These are phyloP conservation scores for Tachuris rubrigastra DNA, from an alignment of 2,113 vertebrate species.

Conservation along the genomic window DNA sequence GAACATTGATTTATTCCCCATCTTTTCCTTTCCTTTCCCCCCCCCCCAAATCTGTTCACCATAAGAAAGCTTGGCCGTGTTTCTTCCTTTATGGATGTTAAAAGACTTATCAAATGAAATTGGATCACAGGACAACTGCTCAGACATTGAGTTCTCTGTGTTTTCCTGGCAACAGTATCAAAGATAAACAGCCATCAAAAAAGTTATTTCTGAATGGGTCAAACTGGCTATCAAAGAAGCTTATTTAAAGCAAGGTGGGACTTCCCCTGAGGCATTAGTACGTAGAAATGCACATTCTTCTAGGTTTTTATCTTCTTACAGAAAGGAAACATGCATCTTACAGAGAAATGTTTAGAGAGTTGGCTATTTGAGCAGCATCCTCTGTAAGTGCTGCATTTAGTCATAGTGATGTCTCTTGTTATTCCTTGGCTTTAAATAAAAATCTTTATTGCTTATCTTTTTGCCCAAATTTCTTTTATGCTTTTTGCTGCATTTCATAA, in stretches of 20 bases:
- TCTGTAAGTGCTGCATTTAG: background rate
- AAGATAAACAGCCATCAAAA: slow-evolving; percentile 44
- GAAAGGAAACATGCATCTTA: background rate
- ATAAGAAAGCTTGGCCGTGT: background rate
- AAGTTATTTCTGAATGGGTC: slow-evolving; percentile 47
- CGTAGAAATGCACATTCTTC: background rate
- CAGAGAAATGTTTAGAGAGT: background rate
- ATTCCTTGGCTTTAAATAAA: background rate
- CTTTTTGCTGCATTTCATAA: background rate
- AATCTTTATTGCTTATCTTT: background rate
- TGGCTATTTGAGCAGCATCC: background rate
- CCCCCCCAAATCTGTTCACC: background rate
- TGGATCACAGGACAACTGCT: slow-evolving; percentile 24
- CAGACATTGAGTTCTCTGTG: background rate
- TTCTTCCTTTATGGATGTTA: background rate
- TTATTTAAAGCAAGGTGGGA: slow-evolving; percentile 20
- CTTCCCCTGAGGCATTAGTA: slow-evolving; percentile 14
- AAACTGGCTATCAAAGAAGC: slow-evolving; percentile 21
- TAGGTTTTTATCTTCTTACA: slow-evolving; percentile 18
- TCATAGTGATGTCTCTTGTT: background rate
- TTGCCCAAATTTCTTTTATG: background rate
- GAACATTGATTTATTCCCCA: background rate
- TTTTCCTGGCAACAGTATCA: slow-evolving; percentile 47
- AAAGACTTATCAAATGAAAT: slow-evolving; percentile 18
- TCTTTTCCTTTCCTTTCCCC: background rate